Evolutionary conservation across 2,113 vertebrate species (phyloP).

Genomic region (Peromyscus leucopus): DNA sequence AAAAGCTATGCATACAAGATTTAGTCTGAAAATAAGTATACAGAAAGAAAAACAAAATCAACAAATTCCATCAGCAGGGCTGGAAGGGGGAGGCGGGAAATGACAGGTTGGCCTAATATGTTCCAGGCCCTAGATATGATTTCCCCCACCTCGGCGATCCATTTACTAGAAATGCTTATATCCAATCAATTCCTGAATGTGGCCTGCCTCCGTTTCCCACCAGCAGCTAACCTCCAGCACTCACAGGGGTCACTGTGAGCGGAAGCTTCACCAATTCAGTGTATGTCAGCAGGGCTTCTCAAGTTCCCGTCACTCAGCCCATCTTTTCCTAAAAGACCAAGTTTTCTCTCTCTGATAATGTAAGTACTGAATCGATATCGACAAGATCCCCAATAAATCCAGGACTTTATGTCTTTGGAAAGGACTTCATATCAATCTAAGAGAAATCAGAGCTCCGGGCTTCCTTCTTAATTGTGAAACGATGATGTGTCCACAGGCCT

Average conservation of each 20-base stretch:
- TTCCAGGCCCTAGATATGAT: not conserved
- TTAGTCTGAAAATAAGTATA: slow-evolving; percentile 16
- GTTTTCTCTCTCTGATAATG: not conserved
- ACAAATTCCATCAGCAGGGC: not conserved
- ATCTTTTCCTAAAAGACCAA: slow-evolving; percentile 2
- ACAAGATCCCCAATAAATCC: slow-evolving; percentile 8
- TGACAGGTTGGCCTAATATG: not conserved
- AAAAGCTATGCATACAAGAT: not conserved
- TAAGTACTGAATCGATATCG: not conserved
- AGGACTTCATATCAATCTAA: slow-evolving; percentile 4
- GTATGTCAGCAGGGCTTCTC: not conserved
- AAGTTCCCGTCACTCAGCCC: not conserved
- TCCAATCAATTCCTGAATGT: not conserved
- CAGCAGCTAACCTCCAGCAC: not conserved
- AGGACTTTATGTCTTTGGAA: slow-evolving; percentile 46
- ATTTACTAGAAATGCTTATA: slow-evolving; percentile 55
- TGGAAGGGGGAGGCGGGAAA: not conserved
- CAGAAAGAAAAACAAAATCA: slow-evolving; percentile 20
- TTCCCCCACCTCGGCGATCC: not conserved
- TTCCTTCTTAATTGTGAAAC: not conserved
- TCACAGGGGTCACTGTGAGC: not conserved
- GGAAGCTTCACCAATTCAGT: not conserved
- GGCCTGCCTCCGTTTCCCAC: not conserved
- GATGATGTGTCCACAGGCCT: not conserved
- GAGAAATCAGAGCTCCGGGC: slow-evolving; percentile 6